Base-by-base conservation (phyloP, 2,113 vertebrate species). In the Sula dactylatra region DNA sequence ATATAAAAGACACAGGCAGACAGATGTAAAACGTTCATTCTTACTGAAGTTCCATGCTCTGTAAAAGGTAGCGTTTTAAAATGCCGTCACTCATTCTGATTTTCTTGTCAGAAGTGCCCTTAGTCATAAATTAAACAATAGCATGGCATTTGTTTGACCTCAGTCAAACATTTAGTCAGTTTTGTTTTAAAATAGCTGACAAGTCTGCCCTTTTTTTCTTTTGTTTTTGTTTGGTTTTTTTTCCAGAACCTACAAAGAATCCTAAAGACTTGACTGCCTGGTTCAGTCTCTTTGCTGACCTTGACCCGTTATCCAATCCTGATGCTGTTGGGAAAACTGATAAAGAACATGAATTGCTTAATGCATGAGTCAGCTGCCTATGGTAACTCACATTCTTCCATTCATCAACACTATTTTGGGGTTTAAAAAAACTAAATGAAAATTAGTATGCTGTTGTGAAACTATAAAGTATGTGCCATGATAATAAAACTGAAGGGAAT, bases 201-300 rank as follows among this genome's bases (percentile, higher is more conserved):
- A 61, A 85, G 34, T 80, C 79, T 77, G 6, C 79, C 47, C 58
- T 74, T 83, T 76, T 82, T 22, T 15, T 10, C 47, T 19, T 67
- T 47, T 44, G 44, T 44, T 44, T 16, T 44, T 13, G 44, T 44
- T 44, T 44, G 44, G 44, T 47, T 47, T 54, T 86, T 96, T 86
- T 96, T 83, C 19, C 97, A 99, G 99, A 99, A 61, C 90, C 98
- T 72, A 62, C 96, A 24, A 98, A 98, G 96, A 95, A 87, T 22
- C 94, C 98, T 94, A 99, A 98, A 86, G 99, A 99, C 93, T 98
- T 99, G 93, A 99, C 98, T 5, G 98, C 99, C 20, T 99, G 99
- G 99, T 99, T 99, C 98, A 99, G 98, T 97, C 99, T 99, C 90
- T 99, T 99, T 56, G 99, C 99, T 7, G 99, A 99, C 96, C 96